phyloP scores from a whole-genome alignment of 2,888 invertebrate genomes.

The Epinotia nisella region DNA sequence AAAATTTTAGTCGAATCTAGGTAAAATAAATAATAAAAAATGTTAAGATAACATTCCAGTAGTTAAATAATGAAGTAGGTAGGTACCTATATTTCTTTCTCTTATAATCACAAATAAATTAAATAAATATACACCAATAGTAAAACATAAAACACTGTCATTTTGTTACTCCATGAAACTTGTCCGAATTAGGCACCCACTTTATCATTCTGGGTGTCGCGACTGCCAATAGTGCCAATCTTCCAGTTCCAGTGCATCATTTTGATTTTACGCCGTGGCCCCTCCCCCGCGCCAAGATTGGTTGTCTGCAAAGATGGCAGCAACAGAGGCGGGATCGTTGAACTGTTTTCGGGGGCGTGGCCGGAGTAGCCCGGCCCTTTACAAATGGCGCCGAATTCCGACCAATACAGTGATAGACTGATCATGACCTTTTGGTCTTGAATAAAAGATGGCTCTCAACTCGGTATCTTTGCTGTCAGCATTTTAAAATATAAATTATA shows the following conservation, averaged over 20 bases:
- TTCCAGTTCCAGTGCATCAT: slow-evolving; percentile 37
- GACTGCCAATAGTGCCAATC: slow-evolving; percentile 28
- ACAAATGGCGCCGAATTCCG: slow-evolving; percentile 80
- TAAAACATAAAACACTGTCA: slow-evolving; percentile 6
- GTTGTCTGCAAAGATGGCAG: slow-evolving; percentile 72
- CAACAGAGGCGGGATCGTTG: slow-evolving; percentile 63
- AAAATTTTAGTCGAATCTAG: no score
- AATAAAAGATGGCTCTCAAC: slow-evolving; percentile 48
- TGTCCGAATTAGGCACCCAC: slow-evolving; percentile 12
- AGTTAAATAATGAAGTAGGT: no score
- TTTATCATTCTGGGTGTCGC: slow-evolving; percentile 20
- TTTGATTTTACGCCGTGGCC: slow-evolving; percentile 48
- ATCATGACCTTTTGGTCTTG: slow-evolving; percentile 60
- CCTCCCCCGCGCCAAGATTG: slow-evolving; percentile 62
- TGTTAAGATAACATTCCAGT: no score
- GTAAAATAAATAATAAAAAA: no score
- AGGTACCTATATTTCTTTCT: no score
- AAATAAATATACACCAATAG: not conserved
- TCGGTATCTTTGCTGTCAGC: slow-evolving; percentile 9
- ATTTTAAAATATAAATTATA: slow-evolving; percentile 5
- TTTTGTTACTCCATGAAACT: slow-evolving; percentile 24
- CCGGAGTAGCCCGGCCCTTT: slow-evolving; percentile 69
- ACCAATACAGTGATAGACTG: slow-evolving; percentile 67
- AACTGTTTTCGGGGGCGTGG: slow-evolving; percentile 70
- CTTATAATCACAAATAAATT: not conserved